Evolutionary conservation across 1,140 invertebrate species (phyloP).

Genomic region (Sogatella furcifera): DNA sequence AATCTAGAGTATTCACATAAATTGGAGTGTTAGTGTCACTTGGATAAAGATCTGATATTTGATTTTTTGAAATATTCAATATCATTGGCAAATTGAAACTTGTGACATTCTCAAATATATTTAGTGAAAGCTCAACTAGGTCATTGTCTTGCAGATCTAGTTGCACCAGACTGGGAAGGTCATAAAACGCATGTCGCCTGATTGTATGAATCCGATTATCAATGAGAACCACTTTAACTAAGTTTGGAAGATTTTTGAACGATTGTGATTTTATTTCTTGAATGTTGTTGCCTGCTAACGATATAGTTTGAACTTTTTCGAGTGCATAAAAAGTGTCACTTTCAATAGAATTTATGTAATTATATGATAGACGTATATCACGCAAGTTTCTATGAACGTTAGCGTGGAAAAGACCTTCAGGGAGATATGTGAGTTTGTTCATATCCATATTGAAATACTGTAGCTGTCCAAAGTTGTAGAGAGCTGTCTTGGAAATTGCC

Average conservation of each 20-base stretch:
- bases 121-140: conserved; percentile 50
- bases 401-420: conserved; percentile 51
- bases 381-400: conserved; percentile 58
- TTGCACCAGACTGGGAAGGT: conserved; percentile 53
- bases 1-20: conserved; percentile 53
- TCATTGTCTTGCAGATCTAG: conserved; percentile 63
- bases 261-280: conserved; percentile 40
- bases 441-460: conserved; percentile 79
- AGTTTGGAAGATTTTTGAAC: conserved; percentile 53
- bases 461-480: conserved; percentile 55
- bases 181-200: conserved; percentile 47
- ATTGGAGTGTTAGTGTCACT: conserved; percentile 37
- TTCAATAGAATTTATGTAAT: conserved; percentile 48
- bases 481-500: conserved; percentile 45
- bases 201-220: conserved; percentile 52
- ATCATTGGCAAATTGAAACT: conserved; percentile 44
- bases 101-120: conserved; percentile 53
- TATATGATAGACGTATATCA: conserved; percentile 65
- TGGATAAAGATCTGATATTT: conserved; percentile 46
- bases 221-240: conserved; percentile 56
- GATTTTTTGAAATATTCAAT: conserved; percentile 58
- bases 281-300: conserved; percentile 60
- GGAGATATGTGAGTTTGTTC: conserved; percentile 56
- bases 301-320: conserved; percentile 51
- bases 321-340: conserved; percentile 51